Conservation (phyloP, 2,113 vertebrate genomes). For the Felis chaus region DNA sequence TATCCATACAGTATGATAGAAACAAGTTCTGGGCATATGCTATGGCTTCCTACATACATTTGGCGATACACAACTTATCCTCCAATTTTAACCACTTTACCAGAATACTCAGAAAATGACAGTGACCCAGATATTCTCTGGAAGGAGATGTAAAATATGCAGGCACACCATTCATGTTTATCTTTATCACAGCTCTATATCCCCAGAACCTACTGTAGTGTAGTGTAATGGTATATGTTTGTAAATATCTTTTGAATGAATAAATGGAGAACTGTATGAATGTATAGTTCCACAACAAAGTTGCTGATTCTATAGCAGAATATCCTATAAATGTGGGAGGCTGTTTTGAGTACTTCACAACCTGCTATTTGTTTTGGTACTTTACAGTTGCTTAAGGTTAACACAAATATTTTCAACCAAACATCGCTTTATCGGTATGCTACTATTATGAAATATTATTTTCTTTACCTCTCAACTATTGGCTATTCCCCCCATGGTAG, state of each 20-base stretch:
- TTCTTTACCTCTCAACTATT: background rate
- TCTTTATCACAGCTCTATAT: background rate
- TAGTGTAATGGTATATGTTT: background rate
- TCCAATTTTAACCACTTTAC: background rate
- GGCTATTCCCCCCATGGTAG: background rate
- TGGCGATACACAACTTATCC: background rate
- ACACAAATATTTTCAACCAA: slow-evolving; percentile 25
- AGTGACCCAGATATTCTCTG: background rate
- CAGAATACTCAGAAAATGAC: background rate
- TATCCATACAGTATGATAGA: background rate
- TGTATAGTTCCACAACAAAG: background rate
- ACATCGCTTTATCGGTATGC: background rate
- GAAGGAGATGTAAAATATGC: background rate
- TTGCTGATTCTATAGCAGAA: background rate
- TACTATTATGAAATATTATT: background rate
- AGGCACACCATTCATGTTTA: background rate
- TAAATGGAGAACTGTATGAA: background rate
- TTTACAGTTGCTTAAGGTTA: slow-evolving; percentile 17
- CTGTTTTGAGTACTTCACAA: slow-evolving; percentile 19
- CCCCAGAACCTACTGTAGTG: background rate
- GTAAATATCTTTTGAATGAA: background rate
- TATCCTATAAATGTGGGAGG: background rate
- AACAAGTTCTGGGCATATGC: background rate
- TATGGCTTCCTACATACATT: background rate
- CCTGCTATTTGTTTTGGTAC: background rate